phyloP scores from a whole-genome alignment of 2,797 vertebrate genomes.

The Momotus momota region DNA sequence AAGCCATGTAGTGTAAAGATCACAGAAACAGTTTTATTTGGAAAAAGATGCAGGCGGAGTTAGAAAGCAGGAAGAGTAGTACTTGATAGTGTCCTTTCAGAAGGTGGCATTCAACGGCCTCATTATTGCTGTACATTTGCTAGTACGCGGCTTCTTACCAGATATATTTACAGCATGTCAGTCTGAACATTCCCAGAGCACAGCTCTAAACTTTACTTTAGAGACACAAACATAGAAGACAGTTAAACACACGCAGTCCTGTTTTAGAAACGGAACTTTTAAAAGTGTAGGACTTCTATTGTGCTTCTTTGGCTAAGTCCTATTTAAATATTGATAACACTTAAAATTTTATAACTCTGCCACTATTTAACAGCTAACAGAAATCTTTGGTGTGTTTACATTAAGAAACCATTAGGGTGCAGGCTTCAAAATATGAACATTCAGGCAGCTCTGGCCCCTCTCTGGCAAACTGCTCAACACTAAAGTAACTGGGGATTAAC shows the following conservation, averaged over 20 bases:
- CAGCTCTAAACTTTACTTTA: constrained; percentile 71
- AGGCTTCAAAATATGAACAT: constrained; percentile 66
- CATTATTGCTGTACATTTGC: constrained; percentile 63
- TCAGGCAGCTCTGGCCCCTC: constrained; percentile 60
- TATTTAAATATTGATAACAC: constrained; percentile 70
- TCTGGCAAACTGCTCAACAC: constrained; percentile 22
- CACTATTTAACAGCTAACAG: constrained; percentile 75
- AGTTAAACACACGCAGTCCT: constrained; percentile 58
- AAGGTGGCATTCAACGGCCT: constrained; percentile 67
- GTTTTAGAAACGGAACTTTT: constrained; percentile 69
- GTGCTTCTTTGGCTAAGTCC: constrained; percentile 83
- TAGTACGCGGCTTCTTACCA: constrained; percentile 54
- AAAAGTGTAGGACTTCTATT: constrained; percentile 76
- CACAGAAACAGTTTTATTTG: neutral
- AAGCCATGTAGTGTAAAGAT: constrained; percentile 18
- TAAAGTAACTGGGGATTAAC: neutral
- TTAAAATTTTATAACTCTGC: constrained; percentile 69
- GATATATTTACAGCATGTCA: constrained; percentile 64
- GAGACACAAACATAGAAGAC: constrained; percentile 74
- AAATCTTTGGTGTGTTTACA: constrained; percentile 81
- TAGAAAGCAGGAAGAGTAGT: constrained; percentile 32
- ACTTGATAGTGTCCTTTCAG: constrained; percentile 77
- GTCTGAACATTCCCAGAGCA: constrained; percentile 74
- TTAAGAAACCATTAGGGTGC: constrained; percentile 68
- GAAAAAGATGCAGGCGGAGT: neutral